Evolutionary conservation across 2,888 invertebrate species (phyloP), one percentile per base, ranked within the genome.

Genomic region (Hydropsyche betteni): DNA sequence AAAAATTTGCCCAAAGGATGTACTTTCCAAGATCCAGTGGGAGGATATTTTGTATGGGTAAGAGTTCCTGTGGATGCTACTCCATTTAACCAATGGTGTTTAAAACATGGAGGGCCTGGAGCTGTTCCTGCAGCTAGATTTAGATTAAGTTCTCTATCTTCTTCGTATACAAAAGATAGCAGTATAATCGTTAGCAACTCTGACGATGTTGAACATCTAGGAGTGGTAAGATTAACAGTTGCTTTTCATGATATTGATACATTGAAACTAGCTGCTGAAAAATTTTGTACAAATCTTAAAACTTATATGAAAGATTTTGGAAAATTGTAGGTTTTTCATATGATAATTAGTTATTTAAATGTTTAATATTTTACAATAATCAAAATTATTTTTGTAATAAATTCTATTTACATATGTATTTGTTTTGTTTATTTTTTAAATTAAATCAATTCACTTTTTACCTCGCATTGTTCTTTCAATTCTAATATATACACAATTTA

Each of bases 11-110:
- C 89, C 7, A 51, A 75, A 0, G 81, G 81, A 16, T 89, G 89
- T 79, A 82, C 80, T 0, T 86, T 86, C 79, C 75, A 81, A 0
- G 81, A 82, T 64, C 87, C 89, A 4, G 78, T 81, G 78, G 91
- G 91, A 1, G 91, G 91, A 8, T 91, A 89, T 80, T 91, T 90
- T 78, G 82, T 90, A 64, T 91, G 91, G 90, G 82, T 91, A 70
- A 82, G 83, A 77, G 82, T 91, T 64, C 90, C 90, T 0, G 79
- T 81, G 0, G 83, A 86, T 80, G 85, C 84, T 0, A 68, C 71
- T 0, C 80, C 84, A n/a, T 87, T 89, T 72, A 36, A 78, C 14
- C 64, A 36, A 7, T 79, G 79, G 79, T 72, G 77, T 38, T 68
- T 52, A 14, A n/a, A 64, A n/a, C 12, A 53, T 6, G 76, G 76